Conservation (phyloP, 2,113 vertebrate genomes). For the Psittacus erithacus region DNA sequence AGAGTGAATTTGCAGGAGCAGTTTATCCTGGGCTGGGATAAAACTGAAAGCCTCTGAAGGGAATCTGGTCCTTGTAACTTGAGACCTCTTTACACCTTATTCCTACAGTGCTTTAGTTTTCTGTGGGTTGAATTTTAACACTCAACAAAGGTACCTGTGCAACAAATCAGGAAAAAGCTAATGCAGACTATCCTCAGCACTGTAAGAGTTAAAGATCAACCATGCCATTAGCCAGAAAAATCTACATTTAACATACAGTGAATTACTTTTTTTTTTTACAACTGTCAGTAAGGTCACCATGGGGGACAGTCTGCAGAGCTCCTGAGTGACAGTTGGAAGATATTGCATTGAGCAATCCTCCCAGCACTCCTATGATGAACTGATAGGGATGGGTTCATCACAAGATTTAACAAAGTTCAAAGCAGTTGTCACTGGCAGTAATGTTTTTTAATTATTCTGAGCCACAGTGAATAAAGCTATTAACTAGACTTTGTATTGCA, state of each 20-base stretch:
- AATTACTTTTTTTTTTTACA: background rate
- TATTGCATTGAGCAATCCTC: background rate
- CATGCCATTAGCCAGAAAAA: background rate
- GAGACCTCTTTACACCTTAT: background rate
- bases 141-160: background rate
- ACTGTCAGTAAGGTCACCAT: background rate
- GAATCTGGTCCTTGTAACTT: background rate
- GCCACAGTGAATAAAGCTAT: background rate
- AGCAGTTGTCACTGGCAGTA: background rate
- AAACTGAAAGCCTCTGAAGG: background rate
- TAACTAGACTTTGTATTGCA: background rate
- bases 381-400: background rate
- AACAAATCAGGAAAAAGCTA: background rate
- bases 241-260: background rate
- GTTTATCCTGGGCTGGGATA: background rate
- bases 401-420: background rate
- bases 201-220: background rate
- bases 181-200: background rate
- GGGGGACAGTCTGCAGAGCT: background rate
- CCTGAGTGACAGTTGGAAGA: background rate
- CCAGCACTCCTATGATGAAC: background rate
- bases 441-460: background rate
- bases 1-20: background rate
- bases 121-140: background rate
- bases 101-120: background rate